A percentile compares a stretch with the other conserved stretches of the same genome.
These are phyloP conservation scores for Pyralis farinalis DNA, from an alignment of 2,888 invertebrate species.

Conservation along the genomic window DNA sequence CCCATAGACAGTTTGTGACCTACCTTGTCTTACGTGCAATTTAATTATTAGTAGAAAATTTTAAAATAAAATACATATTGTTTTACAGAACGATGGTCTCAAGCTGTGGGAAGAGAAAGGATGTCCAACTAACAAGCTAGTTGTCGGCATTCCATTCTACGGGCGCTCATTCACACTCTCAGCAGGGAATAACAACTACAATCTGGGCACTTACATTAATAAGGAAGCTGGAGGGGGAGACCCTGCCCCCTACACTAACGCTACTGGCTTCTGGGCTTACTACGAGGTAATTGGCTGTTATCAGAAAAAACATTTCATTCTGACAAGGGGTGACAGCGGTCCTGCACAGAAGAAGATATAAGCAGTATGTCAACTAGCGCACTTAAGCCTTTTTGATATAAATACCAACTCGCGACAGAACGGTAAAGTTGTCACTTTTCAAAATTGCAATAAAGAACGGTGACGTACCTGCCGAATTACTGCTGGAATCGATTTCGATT, in stretches of 20 bases:
- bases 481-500: too few species aligned
- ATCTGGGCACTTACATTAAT: constrained; percentile 92
- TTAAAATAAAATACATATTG: too few species aligned
- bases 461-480: too few species aligned
- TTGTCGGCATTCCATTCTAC: constrained; percentile 95
- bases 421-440: too few species aligned
- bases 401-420: too few species aligned
- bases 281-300: constrained; percentile 83
- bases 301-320: constrained; percentile 1
- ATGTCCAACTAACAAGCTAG: constrained; percentile 91
- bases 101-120: constrained; percentile 94
- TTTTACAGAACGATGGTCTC: constrained; percentile 90
- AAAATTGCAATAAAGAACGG: too few species aligned
- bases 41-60: too few species aligned
- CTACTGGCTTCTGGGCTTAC: constrained; percentile 92
- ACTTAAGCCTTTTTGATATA: too few species aligned
- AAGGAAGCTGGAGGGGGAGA: constrained; percentile 94
- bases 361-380: too few species aligned
- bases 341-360: too few species aligned
- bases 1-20: too few species aligned
- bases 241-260: constrained; percentile 92
- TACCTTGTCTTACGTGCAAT: too few species aligned
- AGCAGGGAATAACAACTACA: constrained; percentile 90
- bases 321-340: constrained; percentile 5
- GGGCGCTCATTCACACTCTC: constrained; percentile 92